Evolutionary conservation across 2,888 invertebrate genomes (phyloP).

Genomic region (Argyresthia goedartella): DNA sequence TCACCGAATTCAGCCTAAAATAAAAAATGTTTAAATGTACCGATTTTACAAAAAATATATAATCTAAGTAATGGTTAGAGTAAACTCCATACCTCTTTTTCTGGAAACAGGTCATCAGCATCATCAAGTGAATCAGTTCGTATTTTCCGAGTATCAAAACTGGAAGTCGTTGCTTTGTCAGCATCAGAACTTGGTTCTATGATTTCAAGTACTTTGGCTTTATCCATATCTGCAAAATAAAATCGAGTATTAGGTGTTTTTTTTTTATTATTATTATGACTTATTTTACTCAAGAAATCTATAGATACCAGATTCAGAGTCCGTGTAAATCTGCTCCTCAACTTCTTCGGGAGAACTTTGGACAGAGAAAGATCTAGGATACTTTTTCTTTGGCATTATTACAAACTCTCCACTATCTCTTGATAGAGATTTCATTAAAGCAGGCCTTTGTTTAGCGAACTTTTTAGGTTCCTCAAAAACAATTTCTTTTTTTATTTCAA

Average conservation of each 20-base stretch:
- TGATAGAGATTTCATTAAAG: slow-evolving; percentile 56
- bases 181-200: slow-evolving; percentile 60
- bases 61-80: no score
- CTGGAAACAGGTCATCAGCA: slow-evolving; percentile 60
- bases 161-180: slow-evolving; percentile 43
- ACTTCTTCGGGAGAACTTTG: slow-evolving; percentile 68
- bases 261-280: background rate
- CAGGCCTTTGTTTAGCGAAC: slow-evolving; percentile 45
- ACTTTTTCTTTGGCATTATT: slow-evolving; percentile 63
- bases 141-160: slow-evolving; percentile 58
- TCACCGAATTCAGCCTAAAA: slow-evolving; percentile 50
- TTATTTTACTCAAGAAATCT: background rate
- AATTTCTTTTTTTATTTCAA: slow-evolving; percentile 36
- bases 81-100: slow-evolving; percentile 47
- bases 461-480: slow-evolving; percentile 40
- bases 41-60: no score
- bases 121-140: slow-evolving; percentile 65
- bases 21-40: background rate
- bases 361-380: slow-evolving; percentile 58
- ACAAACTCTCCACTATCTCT: slow-evolving; percentile 59
- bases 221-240: slow-evolving; percentile 55
- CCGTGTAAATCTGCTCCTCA: slow-evolving; percentile 66
- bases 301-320: slow-evolving; percentile 59
- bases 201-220: slow-evolving; percentile 65
- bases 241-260: background rate